Evolutionary conservation across 1,140 invertebrate genomes (phyloP).

Genomic region (Zophobas morio): DNA sequence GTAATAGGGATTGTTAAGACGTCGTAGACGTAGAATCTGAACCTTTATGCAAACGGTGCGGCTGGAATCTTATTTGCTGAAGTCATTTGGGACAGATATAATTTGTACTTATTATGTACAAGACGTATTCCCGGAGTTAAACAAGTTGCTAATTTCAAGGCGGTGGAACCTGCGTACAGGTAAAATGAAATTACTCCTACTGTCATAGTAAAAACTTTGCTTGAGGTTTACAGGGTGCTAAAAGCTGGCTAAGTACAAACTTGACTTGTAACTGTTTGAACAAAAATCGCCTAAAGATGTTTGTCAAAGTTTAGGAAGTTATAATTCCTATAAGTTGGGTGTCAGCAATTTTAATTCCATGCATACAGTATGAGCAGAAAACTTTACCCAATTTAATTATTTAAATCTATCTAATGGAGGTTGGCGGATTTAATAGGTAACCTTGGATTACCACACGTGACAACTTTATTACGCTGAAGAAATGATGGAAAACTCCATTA

Average conservation of each 20-base stretch:
- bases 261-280: neutral
- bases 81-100: constrained; percentile 28
- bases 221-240: too few relatives aligned
- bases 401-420: constrained; percentile 26
- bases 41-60: constrained; percentile 29
- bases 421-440: neutral
- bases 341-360: constrained; percentile 1
- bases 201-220: too few relatives aligned
- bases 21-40: constrained; percentile 1
- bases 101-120: constrained; percentile 20
- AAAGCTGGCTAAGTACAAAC: too few relatives aligned
- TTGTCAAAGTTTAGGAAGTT: neutral
- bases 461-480: constrained; percentile 3
- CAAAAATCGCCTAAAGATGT: neutral
- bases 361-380: constrained; percentile 28
- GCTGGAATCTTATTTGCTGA: constrained; percentile 30
- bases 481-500: constrained; percentile 2
- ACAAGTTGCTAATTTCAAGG: constrained; percentile 23
- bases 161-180: neutral
- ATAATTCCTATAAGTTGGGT: neutral
- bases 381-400: constrained; percentile 35
- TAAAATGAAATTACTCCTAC: too few relatives aligned
- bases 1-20: constrained; percentile 40
- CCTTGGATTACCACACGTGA: constrained; percentile 18
- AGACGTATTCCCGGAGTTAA: constrained; percentile 3